phyloP scores from a whole-genome alignment of 2,797 vertebrate species.

The Emys orbicularis region DNA sequence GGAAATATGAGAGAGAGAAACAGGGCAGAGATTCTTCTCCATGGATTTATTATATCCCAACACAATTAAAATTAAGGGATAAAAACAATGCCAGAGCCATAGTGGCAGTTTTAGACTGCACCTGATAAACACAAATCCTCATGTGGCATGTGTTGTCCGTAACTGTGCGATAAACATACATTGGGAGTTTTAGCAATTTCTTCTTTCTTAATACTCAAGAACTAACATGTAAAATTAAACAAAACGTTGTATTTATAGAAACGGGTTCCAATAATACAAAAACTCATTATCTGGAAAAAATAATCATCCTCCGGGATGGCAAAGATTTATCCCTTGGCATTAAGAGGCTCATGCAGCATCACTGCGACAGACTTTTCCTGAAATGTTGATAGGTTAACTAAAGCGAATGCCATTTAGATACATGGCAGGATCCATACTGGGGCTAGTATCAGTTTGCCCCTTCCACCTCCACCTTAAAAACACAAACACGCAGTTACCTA shows the following conservation, averaged over 20 bases:
- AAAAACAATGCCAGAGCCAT: not conserved
- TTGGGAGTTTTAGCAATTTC: not conserved
- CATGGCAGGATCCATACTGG: not conserved
- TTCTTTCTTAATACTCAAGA: not conserved
- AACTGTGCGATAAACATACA: rapidly evolving
- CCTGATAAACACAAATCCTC: not conserved
- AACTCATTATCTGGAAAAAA: not conserved
- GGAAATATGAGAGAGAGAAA: not conserved
- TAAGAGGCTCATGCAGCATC: not conserved
- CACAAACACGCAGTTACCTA: not conserved
- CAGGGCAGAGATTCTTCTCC: not conserved
- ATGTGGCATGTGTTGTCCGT: not conserved
- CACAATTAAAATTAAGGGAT: not conserved
- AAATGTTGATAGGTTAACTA: no score
- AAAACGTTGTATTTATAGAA: not conserved
- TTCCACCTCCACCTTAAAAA: not conserved
- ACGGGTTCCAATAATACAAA: not conserved
- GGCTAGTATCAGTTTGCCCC: not conserved
- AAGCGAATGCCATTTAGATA: not conserved
- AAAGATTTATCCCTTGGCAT: not conserved
- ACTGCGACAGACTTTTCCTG: not conserved
- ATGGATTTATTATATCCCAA: not conserved
- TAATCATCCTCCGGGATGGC: not conserved
- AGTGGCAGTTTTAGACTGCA: not conserved
- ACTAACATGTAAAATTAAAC: not conserved